Evolutionary conservation across 2,797 vertebrate species (phyloP), one percentile per base, ranked within the genome.

Genomic region (Champsocephalus esox): DNA sequence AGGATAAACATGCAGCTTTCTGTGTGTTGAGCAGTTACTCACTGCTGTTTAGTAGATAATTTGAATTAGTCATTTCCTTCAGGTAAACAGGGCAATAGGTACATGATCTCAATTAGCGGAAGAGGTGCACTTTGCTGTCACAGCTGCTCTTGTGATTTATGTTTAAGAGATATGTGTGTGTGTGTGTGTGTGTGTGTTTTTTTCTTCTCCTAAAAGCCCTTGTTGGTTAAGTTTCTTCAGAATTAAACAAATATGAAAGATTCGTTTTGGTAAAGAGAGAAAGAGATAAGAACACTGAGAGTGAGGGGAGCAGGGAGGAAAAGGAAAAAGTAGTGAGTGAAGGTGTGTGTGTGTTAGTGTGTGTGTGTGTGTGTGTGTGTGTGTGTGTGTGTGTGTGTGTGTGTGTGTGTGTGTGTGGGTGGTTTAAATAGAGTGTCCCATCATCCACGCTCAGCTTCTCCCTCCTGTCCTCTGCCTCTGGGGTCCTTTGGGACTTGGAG

Each of bases 381-480:
- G 24, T 56, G 50, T 55, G 34, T 54, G 24, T 56, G 50, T 55
- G 49, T 62, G 51, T 51, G 51, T 52, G 55, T 64, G 17, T 41
- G 21, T 66, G 46, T 48, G 59, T 49, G 48, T 44, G 43, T 68
- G 58, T 28, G 19, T 45, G 44, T 12, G 64, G 46, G 19, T 73
- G 57, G 59, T 68, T 49, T 14, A 50, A 75, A 19, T 66, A 56
- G 32, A 17, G 24, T 67, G 4, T 69, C 69, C 81, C 72, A 88
- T 90, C 83, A 81, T 89, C 83, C 69, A 80, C 7, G 28, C 77
- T 90, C 79, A 88, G 75, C 79, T 62, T 77, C 82, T 68, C 55
- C 68, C 65, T 75, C 72, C 77, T 77, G 80, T 83, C 77, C 82
- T 71, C 77, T 65, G 61, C 72, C 83, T 82, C 58, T 70, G 52